phyloP scores from a whole-genome alignment of 2,888 invertebrate species.

The Antheraea yamamai region DNA sequence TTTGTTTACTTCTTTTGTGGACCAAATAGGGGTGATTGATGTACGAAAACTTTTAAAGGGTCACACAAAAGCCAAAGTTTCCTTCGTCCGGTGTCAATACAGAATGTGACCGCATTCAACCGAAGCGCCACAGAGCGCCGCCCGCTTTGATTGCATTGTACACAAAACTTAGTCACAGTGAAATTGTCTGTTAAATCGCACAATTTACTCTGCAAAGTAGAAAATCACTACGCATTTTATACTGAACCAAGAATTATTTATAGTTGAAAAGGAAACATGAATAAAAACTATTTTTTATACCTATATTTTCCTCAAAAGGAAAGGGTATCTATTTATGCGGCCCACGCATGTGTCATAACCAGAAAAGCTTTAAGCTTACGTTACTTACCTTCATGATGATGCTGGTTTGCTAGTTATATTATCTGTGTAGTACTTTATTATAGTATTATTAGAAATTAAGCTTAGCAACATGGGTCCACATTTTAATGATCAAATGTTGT shows the following conservation, averaged over 20 bases:
- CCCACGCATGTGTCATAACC: background rate
- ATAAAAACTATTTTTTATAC: background rate
- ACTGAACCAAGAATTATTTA: background rate
- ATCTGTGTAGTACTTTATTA: too few species aligned
- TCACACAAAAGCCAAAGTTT: slow-evolving; percentile 1
- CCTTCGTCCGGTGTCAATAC: slow-evolving; percentile 18
- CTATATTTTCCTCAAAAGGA: background rate
- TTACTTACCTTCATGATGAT: background rate
- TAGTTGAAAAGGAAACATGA: background rate
- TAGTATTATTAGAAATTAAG: too few species aligned
- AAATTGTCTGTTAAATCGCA: slow-evolving; percentile 1
- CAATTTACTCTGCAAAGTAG: background rate
- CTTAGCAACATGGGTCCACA: too few species aligned
- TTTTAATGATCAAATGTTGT: too few species aligned
- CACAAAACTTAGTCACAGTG: slow-evolving; percentile 6
- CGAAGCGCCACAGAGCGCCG: background rate
- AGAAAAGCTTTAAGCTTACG: background rate
- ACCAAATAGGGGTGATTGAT: background rate
- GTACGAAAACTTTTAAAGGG: background rate
- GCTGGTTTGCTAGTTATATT: background rate
- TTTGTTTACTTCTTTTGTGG: background rate
- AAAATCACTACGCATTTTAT: background rate
- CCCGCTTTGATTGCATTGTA: slow-evolving; percentile 18
- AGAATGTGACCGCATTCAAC: slow-evolving; percentile 8
- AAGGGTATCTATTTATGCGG: background rate